Conservation (phyloP, 2,797 vertebrate species). For the Danio albolineatus region DNA sequence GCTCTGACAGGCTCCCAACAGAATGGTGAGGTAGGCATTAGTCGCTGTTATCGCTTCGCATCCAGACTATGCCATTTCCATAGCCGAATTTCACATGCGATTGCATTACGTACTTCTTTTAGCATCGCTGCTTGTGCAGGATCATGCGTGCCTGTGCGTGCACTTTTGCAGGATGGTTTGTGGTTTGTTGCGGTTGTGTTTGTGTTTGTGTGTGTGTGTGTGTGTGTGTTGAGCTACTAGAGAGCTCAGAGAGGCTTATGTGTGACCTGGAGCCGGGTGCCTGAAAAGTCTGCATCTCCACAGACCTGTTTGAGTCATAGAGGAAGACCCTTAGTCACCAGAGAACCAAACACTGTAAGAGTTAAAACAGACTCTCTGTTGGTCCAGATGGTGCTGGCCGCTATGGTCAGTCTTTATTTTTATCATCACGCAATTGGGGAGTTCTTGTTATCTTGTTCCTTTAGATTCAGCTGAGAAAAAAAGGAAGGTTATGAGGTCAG, state of each 20-base stretch:
- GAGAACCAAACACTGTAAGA: not conserved
- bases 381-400: not conserved
- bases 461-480: conserved; percentile 2
- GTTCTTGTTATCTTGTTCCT: not conserved
- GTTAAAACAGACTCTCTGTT: not conserved
- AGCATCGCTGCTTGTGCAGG: not conserved
- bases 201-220: not conserved
- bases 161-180: conserved; percentile 14
- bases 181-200: conserved; percentile 2
- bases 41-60: conserved; percentile 27
- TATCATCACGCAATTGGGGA: not conserved
- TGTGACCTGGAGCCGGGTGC: conserved; percentile 8
- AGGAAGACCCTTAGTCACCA: not conserved
- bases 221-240: conserved; percentile 7
- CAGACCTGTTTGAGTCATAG: not conserved
- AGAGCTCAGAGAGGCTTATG: conserved; percentile 14
- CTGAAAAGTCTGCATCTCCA: conserved; percentile 30
- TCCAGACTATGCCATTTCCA: conserved; percentile 21
- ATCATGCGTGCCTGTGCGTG: conserved; percentile 2
- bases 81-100: not conserved
- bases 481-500: conserved; percentile 36
- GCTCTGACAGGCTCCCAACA: conserved; percentile 73
- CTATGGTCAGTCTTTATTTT: not conserved
- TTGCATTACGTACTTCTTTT: not conserved
- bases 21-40: conserved; percentile 83